Base-by-base conservation (phyloP, 2,888 invertebrate genomes). In the Achlya flavicornis region DNA sequence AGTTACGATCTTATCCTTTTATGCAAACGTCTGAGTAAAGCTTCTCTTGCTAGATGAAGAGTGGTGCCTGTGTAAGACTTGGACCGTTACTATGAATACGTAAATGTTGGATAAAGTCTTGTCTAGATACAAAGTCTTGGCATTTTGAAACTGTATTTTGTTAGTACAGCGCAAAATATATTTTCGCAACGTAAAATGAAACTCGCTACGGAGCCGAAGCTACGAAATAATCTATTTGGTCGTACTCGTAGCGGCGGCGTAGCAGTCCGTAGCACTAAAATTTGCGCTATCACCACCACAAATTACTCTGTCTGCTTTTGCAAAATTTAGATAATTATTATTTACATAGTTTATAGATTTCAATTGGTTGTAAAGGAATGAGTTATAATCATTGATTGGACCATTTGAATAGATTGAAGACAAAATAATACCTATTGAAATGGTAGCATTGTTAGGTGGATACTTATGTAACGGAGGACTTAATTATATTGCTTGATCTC, bases 401-500 rank as follows among this genome's bases (percentile, higher is more conserved):
- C 16, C 19, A 53, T 19, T 53, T 53, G 53, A 62, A 58, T 63
- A 72, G 69, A 70, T 73, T 66, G 62, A 63, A 66, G 68, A 63
- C 64, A 63, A 59, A 64, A 53, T 63, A 63, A 64, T 66, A 68
- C 65, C 66, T 41, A 61, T 63, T 63, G 69, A 69, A 67, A 65
- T 64, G 59, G 69, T 78, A 77, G 75, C 68, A 66, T 70, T 67
- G 68, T 78, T 81, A 77, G 78, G 76, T 73, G 74, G 75, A 73
- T 83, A 78, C 84, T 80, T 84, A 83, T 78, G 79, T 85, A 86
- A 83, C 81, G 78, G 78, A 73, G 79, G 84, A 92, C 88, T 90
- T 92, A 92, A 93, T 93, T 93, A 92, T 92, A 90, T 90, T 89
- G 84, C 88, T 90, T 92, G 92, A 93, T 93, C 92, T 92, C 80